Percentiles rank a stretch among this genome's conserved stretches.
Evolutionary conservation across 2,797 vertebrate species (phyloP).

Genomic region (Myripristis murdjan): DNA sequence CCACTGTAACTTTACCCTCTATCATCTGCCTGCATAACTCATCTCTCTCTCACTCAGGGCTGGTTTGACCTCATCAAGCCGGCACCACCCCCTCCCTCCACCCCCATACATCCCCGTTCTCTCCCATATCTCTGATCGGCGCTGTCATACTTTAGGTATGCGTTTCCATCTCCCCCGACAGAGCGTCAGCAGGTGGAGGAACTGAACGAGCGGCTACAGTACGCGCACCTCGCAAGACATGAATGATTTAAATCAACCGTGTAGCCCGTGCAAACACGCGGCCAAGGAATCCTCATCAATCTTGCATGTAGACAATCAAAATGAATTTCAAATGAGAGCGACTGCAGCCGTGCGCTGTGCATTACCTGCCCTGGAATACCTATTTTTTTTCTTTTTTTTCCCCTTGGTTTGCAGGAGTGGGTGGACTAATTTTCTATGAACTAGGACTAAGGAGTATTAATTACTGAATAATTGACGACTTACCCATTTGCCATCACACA

Average conservation of each 20-base stretch:
- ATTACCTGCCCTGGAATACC: slow-evolving; percentile 55
- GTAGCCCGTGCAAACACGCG: slow-evolving; percentile 60
- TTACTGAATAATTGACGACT: slow-evolving; percentile 74
- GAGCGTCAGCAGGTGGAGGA: slow-evolving; percentile 58
- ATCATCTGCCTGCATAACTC: slow-evolving; percentile 48
- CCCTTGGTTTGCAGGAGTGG: neutral
- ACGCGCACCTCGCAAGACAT: slow-evolving; percentile 40
- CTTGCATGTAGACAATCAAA: slow-evolving; percentile 72
- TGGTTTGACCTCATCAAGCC: slow-evolving; percentile 43
- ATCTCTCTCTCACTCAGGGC: slow-evolving; percentile 41
- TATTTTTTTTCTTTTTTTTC: neutral
- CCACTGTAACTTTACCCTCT: slow-evolving; percentile 44
- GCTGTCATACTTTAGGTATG: slow-evolving; percentile 4
- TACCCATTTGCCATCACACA: slow-evolving; percentile 8
- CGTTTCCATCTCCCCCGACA: slow-evolving; percentile 38
- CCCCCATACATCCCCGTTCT: neutral
- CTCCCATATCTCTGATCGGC: neutral
- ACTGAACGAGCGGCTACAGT: neutral
- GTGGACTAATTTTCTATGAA: slow-evolving; percentile 38
- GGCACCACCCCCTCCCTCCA: neutral
- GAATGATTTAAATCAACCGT: slow-evolving; percentile 70
- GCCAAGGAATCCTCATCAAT: slow-evolving; percentile 70
- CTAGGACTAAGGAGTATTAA: slow-evolving; percentile 56
- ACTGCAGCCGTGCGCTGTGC: slow-evolving; percentile 18
- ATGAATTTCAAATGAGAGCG: slow-evolving; percentile 66